A percentile compares a stretch with the other conserved stretches of the same genome.
phyloP scores from a whole-genome alignment of 2,113 vertebrate genomes.

The Struthidea cinerea region DNA sequence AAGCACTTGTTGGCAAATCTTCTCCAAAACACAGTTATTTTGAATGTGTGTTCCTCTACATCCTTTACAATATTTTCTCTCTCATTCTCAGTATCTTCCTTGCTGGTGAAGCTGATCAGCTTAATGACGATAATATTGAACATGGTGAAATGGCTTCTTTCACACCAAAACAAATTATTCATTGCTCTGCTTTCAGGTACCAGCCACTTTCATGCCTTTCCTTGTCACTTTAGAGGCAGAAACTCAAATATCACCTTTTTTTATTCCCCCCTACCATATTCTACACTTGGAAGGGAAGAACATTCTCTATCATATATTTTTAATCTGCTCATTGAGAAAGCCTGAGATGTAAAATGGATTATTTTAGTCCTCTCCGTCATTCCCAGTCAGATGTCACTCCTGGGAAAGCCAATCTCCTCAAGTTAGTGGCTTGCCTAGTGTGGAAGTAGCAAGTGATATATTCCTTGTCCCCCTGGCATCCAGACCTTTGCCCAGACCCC shows the following conservation, averaged over 20 bases:
- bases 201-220: neutral
- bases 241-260: neutral
- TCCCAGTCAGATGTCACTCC: neutral
- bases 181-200: neutral
- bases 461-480: neutral
- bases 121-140: conserved; percentile 9
- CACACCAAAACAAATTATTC: neutral
- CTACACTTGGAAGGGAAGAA: neutral
- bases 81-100: neutral
- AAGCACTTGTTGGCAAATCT: neutral
- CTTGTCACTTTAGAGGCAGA: neutral
- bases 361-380: neutral
- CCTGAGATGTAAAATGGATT: neutral
- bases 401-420: neutral
- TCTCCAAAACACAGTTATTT: conserved; percentile 13
- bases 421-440: neutral
- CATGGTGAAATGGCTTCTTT: neutral
- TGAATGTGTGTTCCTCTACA: neutral
- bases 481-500: neutral
- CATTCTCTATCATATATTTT: neutral
- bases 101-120: neutral
- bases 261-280: neutral
- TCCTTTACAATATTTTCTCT: conserved; percentile 1
- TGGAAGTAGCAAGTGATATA: neutral
- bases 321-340: neutral